Evolutionary conservation across 2,888 invertebrate species (phyloP).

Genomic region (Brachynemurus nebulosus): DNA sequence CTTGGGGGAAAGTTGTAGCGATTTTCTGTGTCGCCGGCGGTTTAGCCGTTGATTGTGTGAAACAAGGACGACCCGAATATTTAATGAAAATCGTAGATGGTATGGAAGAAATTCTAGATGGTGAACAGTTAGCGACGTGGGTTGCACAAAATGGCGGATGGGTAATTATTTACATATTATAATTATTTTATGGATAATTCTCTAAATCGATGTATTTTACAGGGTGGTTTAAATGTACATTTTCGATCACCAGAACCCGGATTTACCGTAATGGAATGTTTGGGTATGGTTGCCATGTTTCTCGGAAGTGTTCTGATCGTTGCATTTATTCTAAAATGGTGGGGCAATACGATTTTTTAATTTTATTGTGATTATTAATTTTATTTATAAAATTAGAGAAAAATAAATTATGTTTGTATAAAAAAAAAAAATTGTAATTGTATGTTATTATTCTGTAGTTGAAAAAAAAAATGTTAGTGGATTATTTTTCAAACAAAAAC

Average conservation of each 20-base stretch:
- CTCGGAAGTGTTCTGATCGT: constrained; percentile 25
- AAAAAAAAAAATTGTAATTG: no score
- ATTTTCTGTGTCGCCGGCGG: constrained; percentile 73
- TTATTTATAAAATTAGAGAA: no score
- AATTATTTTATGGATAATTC: not conserved
- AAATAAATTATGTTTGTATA: no score
- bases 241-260: constrained; percentile 30
- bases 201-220: constrained; percentile 20
- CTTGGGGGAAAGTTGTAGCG: constrained; percentile 71
- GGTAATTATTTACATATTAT: constrained; percentile 49
- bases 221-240: constrained; percentile 30
- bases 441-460: no score
- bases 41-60: constrained; percentile 64
- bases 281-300: constrained; percentile 27
- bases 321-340: constrained; percentile 19
- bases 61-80: constrained; percentile 63
- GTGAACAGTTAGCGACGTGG: constrained; percentile 60
- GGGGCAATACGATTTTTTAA: constrained; percentile 10
- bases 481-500: no score
- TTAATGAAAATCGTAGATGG: constrained; percentile 63
- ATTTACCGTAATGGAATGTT: constrained; percentile 27
- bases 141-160: constrained; percentile 76
- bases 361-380: not conserved
- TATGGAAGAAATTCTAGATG: constrained; percentile 57
- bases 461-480: no score